Evolutionary conservation across 1,140 invertebrate species (phyloP), one percentile per base, ranked within the genome.

Genomic region (Cydia splendana): DNA sequence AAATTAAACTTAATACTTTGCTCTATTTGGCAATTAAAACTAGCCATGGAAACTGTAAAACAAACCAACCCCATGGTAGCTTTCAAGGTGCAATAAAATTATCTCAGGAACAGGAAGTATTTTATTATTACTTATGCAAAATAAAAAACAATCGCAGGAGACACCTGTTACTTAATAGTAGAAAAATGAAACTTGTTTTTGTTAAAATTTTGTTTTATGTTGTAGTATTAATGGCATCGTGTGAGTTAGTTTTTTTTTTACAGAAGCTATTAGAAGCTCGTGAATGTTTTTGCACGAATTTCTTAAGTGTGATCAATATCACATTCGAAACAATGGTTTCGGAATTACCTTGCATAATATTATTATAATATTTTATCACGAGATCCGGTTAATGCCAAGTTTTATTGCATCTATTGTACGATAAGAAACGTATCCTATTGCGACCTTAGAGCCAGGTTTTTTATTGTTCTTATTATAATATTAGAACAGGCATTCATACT

Each of bases 381-480:
- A 38, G 67, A 71, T 38, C 67, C 67, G 67, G 67, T 38, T 38
- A 71, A 71, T 71, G 30, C 67, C 67, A 42, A 71, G 30, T 71
- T 71, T 71, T 62, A 62, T 62, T 24, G 20, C 57, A 24, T 62
- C 20, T 20, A 62, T 62, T 62, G 12, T 7, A 20, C 57, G 57
- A 62, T 62, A 62, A 62, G 7, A 62, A 57, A 62, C 20, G 18
- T 62, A 62, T 10, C 24, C 20, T 62, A 3, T 20, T 62, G 57
- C 20, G 57, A 24, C 20, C 57, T 62, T 62, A 62, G 57, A 62
- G 4, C 9, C 9, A 20, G 57, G 18, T 10, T 62, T 62, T n/a
- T 62, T 62, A 24, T 62, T 62, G 9, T 62, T 24, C 20, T 10
- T 62, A 24, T 62, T 62, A 62, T 18, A 57, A 57, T 18, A 57